A percentile compares a stretch with the other conserved stretches of the same genome.
These are phyloP conservation scores for Drosophila azteca DNA, from an alignment of 1,140 invertebrate species.

Conservation along the genomic window DNA sequence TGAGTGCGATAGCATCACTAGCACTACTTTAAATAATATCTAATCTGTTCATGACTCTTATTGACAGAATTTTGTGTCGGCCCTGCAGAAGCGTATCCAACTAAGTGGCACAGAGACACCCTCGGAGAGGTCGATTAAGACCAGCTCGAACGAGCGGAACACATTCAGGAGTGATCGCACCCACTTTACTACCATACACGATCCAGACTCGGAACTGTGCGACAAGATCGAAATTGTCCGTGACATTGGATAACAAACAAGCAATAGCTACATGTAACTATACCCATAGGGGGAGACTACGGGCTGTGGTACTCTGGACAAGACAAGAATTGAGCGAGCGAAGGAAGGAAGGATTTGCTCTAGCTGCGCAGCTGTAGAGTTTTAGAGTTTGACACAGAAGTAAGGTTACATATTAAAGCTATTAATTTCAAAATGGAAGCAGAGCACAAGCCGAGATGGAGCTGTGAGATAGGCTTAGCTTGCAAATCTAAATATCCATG, in stretches of 20 bases:
- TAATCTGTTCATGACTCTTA: conserved; percentile 32
- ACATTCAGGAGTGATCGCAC: conserved; percentile 90
- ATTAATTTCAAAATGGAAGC: neutral
- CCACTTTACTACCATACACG: conserved; percentile 85
- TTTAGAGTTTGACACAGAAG: conserved; percentile 11
- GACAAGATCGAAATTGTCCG: conserved; percentile 83
- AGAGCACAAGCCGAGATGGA: neutral
- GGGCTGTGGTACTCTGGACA: conserved; percentile 18
- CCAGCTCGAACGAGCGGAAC: conserved; percentile 86
- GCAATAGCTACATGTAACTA: conserved; percentile 83
- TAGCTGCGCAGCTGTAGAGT: neutral
- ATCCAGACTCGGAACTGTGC: conserved; percentile 80
- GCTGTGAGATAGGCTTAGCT: neutral
- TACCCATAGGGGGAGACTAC: conserved; percentile 65
- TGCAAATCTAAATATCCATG: conserved; percentile 36
- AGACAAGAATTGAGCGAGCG: neutral
- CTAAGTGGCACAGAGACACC: conserved; percentile 84
- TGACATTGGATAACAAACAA: conserved; percentile 84
- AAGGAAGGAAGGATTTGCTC: neutral
- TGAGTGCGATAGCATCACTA: conserved; percentile 60
- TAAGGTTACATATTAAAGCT: conserved; percentile 59
- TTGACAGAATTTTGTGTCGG: conserved; percentile 91
- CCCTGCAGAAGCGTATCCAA: conserved; percentile 88
- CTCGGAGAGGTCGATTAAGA: conserved; percentile 84
- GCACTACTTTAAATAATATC: neutral